Evolutionary conservation across 1,140 invertebrate genomes (phyloP).

Genomic region (Drosophila quadrilineata): DNA sequence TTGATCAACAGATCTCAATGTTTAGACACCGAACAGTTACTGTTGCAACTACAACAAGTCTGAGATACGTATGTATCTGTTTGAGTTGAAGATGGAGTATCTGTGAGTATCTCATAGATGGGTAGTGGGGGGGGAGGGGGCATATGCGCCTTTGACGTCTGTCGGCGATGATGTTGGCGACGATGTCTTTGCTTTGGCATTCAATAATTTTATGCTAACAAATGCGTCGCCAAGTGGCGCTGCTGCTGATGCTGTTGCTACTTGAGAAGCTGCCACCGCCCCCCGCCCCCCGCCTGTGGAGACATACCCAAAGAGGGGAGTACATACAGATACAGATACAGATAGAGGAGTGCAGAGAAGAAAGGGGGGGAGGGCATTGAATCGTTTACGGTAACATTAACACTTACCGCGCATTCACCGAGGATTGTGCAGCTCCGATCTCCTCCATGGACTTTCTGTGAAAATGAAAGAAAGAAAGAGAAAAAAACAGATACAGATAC

Average conservation of each 20-base stretch:
- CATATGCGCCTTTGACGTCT: slow-evolving; percentile 43
- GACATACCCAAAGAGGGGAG: no score
- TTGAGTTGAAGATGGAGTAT: no score
- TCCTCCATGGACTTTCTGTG: slow-evolving; percentile 87
- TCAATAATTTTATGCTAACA: slow-evolving; percentile 81
- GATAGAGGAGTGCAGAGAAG: neutral
- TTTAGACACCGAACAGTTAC: no score
- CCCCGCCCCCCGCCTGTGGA: no score
- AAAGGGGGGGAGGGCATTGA: slow-evolving; percentile 21
- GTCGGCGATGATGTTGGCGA: slow-evolving; percentile 50
- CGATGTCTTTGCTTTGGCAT: slow-evolving; percentile 63
- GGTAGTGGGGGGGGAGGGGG: no score
- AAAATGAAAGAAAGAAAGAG: slow-evolving; percentile 65
- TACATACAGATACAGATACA: no score
- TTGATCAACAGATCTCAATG: slow-evolving; percentile 28
- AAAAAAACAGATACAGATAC: slow-evolving; percentile 25
- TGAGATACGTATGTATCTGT: neutral
- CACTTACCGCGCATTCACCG: slow-evolving; percentile 87
- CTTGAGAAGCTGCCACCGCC: slow-evolving; percentile 9
- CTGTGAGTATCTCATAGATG: slow-evolving; percentile 47
- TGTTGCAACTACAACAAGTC: slow-evolving; percentile 10
- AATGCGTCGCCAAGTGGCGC: slow-evolving; percentile 74
- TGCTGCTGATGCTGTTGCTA: no score
- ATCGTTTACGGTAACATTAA: slow-evolving; percentile 79
- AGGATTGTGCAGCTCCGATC: slow-evolving; percentile 84